Evolutionary conservation across 2,113 vertebrate species (phyloP).

Genomic region (Apteryx mantelli): DNA sequence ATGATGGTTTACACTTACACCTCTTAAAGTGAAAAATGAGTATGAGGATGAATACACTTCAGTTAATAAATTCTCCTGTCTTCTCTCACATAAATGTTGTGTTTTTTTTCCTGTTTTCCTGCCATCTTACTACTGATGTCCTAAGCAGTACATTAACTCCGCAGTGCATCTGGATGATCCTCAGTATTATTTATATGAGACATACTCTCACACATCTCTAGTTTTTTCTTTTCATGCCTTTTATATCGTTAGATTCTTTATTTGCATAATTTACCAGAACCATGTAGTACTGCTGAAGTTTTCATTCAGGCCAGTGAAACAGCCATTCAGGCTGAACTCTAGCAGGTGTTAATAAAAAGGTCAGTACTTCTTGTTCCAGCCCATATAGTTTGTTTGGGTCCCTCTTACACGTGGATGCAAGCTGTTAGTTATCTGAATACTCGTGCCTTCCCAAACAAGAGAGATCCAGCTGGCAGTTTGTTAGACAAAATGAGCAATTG

Average conservation of each 20-base stretch:
- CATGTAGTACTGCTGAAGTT: background rate
- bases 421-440: background rate
- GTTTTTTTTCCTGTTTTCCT: background rate
- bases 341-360: background rate
- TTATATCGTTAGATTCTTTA: background rate
- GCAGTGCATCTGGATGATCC: background rate
- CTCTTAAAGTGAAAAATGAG: slow-evolving; percentile 19
- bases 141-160: background rate
- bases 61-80: background rate
- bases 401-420: background rate
- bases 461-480: background rate
- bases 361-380: background rate
- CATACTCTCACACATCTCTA: background rate
- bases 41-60: background rate
- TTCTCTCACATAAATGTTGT: background rate
- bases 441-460: background rate
- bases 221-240: background rate
- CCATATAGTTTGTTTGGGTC: background rate
- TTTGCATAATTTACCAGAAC: background rate
- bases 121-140: background rate
- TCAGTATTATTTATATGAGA: background rate
- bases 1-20: background rate
- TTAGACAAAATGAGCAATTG: background rate
- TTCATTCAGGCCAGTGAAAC: background rate
- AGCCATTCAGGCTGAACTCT: background rate